A percentile compares a stretch with the other conserved stretches of the same genome.
These are phyloP conservation scores for Brenthis hecate DNA, from an alignment of 2,888 invertebrate genomes.

Conservation along the genomic window DNA sequence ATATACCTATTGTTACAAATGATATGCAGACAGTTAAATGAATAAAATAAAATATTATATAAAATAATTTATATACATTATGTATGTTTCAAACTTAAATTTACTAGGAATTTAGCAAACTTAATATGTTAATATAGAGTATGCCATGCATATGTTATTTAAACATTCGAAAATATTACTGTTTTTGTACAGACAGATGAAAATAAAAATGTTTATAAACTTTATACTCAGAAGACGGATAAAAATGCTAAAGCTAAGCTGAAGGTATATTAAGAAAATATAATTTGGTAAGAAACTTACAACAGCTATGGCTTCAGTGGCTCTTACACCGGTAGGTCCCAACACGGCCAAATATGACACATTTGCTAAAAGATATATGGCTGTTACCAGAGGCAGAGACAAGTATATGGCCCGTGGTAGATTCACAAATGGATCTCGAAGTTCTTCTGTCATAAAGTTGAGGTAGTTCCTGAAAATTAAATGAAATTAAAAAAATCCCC, in stretches of 20 bases:
- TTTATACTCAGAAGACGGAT: neutral
- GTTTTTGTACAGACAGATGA: too few relatives aligned
- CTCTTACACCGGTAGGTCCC: slow-evolving; percentile 90
- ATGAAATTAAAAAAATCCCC: too few relatives aligned
- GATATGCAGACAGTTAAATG: too few relatives aligned
- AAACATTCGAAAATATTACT: too few relatives aligned
- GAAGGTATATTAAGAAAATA: neutral
- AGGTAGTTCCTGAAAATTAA: slow-evolving; percentile 88
- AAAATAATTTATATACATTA: too few relatives aligned
- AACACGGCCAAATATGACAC: slow-evolving; percentile 94
- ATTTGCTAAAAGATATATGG: slow-evolving; percentile 94
- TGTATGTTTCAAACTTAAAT: too few relatives aligned
- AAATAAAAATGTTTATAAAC: too few relatives aligned
- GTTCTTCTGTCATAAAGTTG: slow-evolving; percentile 96
- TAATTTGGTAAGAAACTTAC: slow-evolving; percentile 78
- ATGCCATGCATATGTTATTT: too few relatives aligned
- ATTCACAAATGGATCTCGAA: slow-evolving; percentile 92
- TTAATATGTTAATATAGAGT: too few relatives aligned
- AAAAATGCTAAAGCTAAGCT: neutral
- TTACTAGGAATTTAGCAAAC: too few relatives aligned
- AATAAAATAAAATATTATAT: too few relatives aligned
- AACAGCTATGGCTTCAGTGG: slow-evolving; percentile 97
- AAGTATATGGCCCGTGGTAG: slow-evolving; percentile 96
- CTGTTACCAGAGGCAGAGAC: slow-evolving; percentile 93
- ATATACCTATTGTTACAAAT: too few relatives aligned